A percentile compares a stretch with the other conserved stretches of the same genome.
Evolutionary conservation across 2,888 invertebrate species (phyloP).

Genomic region (Auanema freiburgensis): DNA sequence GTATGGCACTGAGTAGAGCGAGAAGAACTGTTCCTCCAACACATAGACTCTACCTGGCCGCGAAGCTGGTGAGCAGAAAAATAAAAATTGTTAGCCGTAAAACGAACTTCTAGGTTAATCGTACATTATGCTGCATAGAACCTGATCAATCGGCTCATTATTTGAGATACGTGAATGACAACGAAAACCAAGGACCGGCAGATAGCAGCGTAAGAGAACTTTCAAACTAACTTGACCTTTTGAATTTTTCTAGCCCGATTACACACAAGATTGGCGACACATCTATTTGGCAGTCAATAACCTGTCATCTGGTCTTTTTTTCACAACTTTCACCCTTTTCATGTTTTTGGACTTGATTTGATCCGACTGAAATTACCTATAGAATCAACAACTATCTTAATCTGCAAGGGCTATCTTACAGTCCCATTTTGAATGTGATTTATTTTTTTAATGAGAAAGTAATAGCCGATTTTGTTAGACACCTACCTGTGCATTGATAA

Average conservation of each 20-base stretch:
- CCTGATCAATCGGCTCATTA: slow-evolving; percentile 55
- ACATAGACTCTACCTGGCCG: slow-evolving; percentile 50
- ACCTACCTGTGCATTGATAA: too few species aligned
- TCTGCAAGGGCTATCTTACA: neutral
- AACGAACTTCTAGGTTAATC: slow-evolving; percentile 41
- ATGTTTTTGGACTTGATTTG: slow-evolving; percentile 27
- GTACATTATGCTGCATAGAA: slow-evolving; percentile 58
- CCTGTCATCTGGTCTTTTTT: slow-evolving; percentile 54
- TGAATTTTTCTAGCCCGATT: slow-evolving; percentile 32
- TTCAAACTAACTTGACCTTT: neutral
- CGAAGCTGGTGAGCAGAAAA: slow-evolving; percentile 41
- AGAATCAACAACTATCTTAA: neutral
- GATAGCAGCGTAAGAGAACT: neutral
- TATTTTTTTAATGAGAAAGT: too few species aligned
- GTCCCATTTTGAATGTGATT: too few species aligned
- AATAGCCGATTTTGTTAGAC: too few species aligned
- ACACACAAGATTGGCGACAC: slow-evolving; percentile 62
- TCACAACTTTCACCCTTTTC: slow-evolving; percentile 55
- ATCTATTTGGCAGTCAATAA: slow-evolving; percentile 60
- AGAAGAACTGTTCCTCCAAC: slow-evolving; percentile 55
- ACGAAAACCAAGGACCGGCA: slow-evolving; percentile 19
- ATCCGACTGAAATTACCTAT: neutral
- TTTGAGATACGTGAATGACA: slow-evolving; percentile 50
- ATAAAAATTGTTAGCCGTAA: neutral
- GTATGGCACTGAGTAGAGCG: slow-evolving; percentile 55